Conservation (phyloP, 1,140 invertebrate species). For the Teleopsis dalmanni region DNA sequence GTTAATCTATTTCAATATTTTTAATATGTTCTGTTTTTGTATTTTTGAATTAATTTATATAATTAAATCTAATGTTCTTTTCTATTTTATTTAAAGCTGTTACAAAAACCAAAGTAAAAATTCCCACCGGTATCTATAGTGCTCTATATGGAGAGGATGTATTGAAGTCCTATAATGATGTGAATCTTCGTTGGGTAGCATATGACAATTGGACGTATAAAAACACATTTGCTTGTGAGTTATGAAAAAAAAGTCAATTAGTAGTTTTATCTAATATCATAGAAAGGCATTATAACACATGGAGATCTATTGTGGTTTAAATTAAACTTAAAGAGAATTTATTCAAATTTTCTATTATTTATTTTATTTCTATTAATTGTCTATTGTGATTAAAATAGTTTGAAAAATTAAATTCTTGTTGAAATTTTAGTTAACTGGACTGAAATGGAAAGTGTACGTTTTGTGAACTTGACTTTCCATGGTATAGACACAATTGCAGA, state of each 20-base stretch:
- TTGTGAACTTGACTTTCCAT: constrained; percentile 58
- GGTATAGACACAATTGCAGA: constrained; percentile 81
- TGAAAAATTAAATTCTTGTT: no score
- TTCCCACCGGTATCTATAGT: constrained; percentile 83
- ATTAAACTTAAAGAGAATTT: background rate
- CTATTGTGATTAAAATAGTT: no score
- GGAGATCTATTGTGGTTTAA: no score
- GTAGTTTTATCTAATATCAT: no score
- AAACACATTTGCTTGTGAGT: constrained; percentile 48
- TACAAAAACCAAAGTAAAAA: constrained; percentile 35
- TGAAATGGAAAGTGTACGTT: constrained; percentile 16
- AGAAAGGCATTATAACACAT: no score
- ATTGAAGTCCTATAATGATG: constrained; percentile 71
- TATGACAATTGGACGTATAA: constrained; percentile 70
- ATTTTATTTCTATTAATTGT: background rate
- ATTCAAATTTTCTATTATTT: background rate
- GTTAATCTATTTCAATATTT: no score
- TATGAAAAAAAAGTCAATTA: background rate
- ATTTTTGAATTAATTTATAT: no score
- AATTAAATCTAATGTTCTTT: background rate
- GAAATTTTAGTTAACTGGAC: background rate
- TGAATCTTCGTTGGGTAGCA: constrained; percentile 72
- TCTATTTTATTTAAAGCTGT: constrained; percentile 7
- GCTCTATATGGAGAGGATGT: constrained; percentile 55
- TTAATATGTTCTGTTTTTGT: no score